Evolutionary conservation across 2,797 vertebrate genomes (phyloP).

Genomic region (Tolypeutes matacus): DNA sequence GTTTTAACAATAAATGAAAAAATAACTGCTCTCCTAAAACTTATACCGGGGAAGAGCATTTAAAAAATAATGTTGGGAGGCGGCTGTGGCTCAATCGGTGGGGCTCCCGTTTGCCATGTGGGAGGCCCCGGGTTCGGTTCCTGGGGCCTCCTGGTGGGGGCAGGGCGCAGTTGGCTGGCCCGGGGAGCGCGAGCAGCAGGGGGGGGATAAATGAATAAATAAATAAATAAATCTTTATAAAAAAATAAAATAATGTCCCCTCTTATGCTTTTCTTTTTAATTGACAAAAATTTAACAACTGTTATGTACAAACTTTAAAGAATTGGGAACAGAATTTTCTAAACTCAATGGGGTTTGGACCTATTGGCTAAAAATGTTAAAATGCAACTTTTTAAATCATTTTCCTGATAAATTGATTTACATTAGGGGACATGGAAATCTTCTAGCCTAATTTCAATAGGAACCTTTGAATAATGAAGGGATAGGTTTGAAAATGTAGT

Average conservation of each 20-base stretch:
- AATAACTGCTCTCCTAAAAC: not conserved
- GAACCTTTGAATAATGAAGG: constrained; percentile 12
- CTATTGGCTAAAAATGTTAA: constrained; percentile 40
- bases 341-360: not conserved
- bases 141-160: too few species aligned
- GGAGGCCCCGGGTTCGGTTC: too few species aligned
- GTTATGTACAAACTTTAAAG: not conserved
- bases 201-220: too few species aligned
- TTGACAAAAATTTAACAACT: not conserved
- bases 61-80: not conserved
- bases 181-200: too few species aligned
- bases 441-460: not conserved
- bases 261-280: not conserved
- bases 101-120: too few species aligned
- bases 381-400: not conserved
- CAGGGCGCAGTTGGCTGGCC: too few species aligned
- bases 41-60: not conserved
- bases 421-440: not conserved
- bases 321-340: not conserved
- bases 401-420: not conserved
- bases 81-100: too few species aligned
- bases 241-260: not conserved
- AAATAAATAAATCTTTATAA: too few species aligned
- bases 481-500: not conserved
- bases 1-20: constrained; percentile 13